Base-by-base conservation (phyloP, 30 jellyfish, hydroid and myxozoan genomes). In the Aurelia sp. region DNA sequence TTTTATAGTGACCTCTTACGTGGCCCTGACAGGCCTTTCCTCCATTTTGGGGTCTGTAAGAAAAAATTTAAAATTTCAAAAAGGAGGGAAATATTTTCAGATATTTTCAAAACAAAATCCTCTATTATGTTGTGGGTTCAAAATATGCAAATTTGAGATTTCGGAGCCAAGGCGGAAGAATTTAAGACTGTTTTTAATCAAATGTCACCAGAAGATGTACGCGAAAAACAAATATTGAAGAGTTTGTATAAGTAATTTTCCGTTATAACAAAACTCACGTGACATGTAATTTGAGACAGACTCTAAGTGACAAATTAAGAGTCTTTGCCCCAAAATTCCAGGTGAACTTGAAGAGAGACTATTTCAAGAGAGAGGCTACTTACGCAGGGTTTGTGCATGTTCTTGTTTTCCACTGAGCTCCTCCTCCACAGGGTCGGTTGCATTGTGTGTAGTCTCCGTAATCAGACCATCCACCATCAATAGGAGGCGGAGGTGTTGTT, bases 401-500 rank as follows among this genome's bases (percentile, higher is more conserved):
- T 62, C 99, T 63, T 52, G 64, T 75, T 64, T 95, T 71, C 96
- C 94, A 89, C 55, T 89, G 97, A 22, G 85, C 95, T 63, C 97
- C 99, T 20, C 96, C 83, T 37, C 99, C 99, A 65, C 99, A 94
- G 6, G 71, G 74, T 11, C 87, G 88, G 74, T 75, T 84, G 84
- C 99, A 94, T 13, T 76, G 48, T 4, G 92, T 52, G 76, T 82
- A 94, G 0, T 80, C 91, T 13, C 95, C 83, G 87, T 80, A 94
- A 23, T 47, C 88, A 10, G 97, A 79, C 99, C 99, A 94, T 13
- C 96, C 92, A 16, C 99, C 99, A 85, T 94, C 84, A 61, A 89
- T 71, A 3, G 96, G 89, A 6, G 85, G 70, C 0, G 97, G 83
- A 21, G 97, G 89, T 4, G 88, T 79, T 12, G 92, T 62, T n/a